Evolutionary conservation across 1,140 invertebrate genomes (phyloP).

Genomic region (Physella acuta): DNA sequence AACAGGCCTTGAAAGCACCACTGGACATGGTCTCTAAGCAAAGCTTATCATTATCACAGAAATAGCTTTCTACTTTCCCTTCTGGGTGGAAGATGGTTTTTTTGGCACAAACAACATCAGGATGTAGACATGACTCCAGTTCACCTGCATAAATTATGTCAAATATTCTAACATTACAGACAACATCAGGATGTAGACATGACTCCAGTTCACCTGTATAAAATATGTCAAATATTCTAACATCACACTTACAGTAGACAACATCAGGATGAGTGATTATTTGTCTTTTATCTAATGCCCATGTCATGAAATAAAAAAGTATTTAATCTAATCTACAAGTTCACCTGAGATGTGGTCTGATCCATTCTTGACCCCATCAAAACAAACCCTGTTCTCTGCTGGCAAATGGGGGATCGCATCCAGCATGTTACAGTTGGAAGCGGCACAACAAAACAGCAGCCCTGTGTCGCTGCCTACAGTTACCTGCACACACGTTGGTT

Average conservation of each 20-base stretch:
- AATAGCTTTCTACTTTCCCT: constrained; percentile 11
- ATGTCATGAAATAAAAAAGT: too few relatives aligned
- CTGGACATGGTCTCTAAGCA: neutral
- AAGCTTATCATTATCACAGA: constrained; percentile 19
- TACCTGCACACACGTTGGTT: constrained; percentile 16
- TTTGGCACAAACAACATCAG: constrained; percentile 16
- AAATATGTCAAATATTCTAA: neutral
- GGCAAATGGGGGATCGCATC: constrained; percentile 22
- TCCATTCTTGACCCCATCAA: neutral
- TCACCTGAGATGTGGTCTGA: neutral
- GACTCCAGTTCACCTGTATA: constrained; percentile 11
- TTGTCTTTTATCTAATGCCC: too few relatives aligned
- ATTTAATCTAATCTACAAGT: too few relatives aligned
- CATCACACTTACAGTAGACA: too few relatives aligned
- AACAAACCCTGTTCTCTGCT: constrained; percentile 15
- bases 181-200: constrained; percentile 11
- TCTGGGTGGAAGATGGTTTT: constrained; percentile 5
- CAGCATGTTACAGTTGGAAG: constrained; percentile 25
- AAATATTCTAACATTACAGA: constrained; percentile 6
- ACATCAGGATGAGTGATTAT: constrained; percentile 16
- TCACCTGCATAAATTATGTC: constrained; percentile 5
- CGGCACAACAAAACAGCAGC: constrained; percentile 25
- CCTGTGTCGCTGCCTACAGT: constrained; percentile 14
- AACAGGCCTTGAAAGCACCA: constrained; percentile 15
- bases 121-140: constrained; percentile 9